Evolutionary conservation across 2,113 vertebrate species (phyloP).

Genomic region (Cynopterus brachyotis): DNA sequence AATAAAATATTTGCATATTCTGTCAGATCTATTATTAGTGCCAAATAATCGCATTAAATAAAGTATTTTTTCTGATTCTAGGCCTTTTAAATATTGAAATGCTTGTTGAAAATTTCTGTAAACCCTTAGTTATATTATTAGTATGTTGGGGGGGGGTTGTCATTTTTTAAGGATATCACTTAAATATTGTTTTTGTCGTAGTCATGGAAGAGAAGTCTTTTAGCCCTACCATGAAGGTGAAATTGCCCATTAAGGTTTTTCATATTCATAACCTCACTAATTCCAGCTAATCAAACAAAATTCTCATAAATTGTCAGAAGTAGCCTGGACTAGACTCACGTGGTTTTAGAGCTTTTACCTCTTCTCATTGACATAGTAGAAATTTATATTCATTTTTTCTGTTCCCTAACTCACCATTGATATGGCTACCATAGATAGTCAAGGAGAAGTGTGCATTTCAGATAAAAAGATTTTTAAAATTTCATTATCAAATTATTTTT

Average conservation of each 20-base stretch:
- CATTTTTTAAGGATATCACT: slow-evolving; percentile 3
- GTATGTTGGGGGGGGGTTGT: background rate
- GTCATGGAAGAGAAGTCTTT: background rate
- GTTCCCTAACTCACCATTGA: background rate
- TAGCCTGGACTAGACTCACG: background rate
- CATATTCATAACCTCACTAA: background rate
- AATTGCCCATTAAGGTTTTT: background rate
- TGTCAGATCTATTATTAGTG: slow-evolving; percentile 1
- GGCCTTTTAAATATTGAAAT: slow-evolving; percentile 16
- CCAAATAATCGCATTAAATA: slow-evolving; percentile 8
- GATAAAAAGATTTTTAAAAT: background rate
- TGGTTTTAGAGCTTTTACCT: background rate
- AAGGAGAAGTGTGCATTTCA: background rate
- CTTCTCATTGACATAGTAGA: background rate
- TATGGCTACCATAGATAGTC: background rate
- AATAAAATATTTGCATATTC: background rate
- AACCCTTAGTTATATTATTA: background rate
- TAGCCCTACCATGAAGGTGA: background rate
- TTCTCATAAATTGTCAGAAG: background rate
- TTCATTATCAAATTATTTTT: background rate
- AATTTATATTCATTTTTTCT: background rate
- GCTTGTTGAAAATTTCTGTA: background rate
- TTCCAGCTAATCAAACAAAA: background rate
- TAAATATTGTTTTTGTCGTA: background rate
- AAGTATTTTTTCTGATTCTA: background rate